These are phyloP conservation scores for Tamias sibiricus DNA, from an alignment of 2,113 vertebrate genomes.

Conservation along the genomic window DNA sequence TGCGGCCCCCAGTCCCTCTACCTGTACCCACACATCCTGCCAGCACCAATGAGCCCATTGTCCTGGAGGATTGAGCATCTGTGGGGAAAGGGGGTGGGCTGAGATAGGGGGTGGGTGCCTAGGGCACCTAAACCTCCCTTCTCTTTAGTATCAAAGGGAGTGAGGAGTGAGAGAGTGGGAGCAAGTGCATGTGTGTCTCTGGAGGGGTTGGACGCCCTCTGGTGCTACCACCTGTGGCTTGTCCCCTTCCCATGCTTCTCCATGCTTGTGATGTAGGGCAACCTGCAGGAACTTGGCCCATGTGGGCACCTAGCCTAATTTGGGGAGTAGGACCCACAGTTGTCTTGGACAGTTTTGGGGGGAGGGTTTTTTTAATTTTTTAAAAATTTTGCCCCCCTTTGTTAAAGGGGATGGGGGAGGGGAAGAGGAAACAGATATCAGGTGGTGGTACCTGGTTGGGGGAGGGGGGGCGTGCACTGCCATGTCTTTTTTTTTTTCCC, in stretches of 20 bases:
- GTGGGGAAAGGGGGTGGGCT: constrained; percentile 62
- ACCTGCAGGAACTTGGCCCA: constrained; percentile 23
- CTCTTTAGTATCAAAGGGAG: constrained; percentile 31
- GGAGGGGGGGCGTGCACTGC: constrained; percentile 65
- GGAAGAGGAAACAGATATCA: constrained; percentile 46
- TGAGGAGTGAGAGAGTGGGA: background rate
- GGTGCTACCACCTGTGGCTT: constrained; percentile 21
- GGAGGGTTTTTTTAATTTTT: constrained; percentile 80
- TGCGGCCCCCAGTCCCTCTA: constrained; percentile 81
- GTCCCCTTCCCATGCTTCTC: constrained; percentile 18
- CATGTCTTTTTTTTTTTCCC: constrained; percentile 59
- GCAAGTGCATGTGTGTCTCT: background rate
- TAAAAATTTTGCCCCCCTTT: constrained; percentile 77
- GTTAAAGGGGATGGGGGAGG: constrained; percentile 66
- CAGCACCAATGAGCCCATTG: constrained; percentile 96
- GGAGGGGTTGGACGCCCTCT: constrained; percentile 71
- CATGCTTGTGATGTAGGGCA: background rate
- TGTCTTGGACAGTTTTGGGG: constrained; percentile 71
- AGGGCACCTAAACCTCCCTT: constrained; percentile 26
- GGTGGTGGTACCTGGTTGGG: constrained; percentile 60
- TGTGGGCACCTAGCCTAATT: constrained; percentile 66
- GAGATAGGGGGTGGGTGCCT: constrained; percentile 1
- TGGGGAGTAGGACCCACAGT: constrained; percentile 55
- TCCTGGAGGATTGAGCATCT: constrained; percentile 93
- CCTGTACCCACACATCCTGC: constrained; percentile 88